These are phyloP conservation scores for Illadopsis cleaveri DNA, from an alignment of 2,113 vertebrate genomes.

Conservation along the genomic window DNA sequence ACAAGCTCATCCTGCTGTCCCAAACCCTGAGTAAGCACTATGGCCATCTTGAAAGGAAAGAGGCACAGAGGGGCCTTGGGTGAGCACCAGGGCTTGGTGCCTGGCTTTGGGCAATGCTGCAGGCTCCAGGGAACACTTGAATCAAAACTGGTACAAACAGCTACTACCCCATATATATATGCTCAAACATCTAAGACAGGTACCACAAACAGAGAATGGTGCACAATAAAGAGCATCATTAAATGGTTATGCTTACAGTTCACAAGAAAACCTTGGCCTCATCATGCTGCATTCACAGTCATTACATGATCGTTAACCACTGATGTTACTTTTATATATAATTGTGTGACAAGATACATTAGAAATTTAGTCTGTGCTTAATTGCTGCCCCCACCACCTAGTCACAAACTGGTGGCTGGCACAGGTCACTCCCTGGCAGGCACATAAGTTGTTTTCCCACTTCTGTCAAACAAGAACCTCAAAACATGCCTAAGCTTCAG, in stretches of 20 bases:
- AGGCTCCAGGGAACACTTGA: neutral
- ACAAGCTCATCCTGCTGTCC: accelerated
- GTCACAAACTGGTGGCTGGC: neutral
- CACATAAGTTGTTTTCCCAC: neutral
- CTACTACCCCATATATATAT: neutral
- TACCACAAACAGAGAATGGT: neutral
- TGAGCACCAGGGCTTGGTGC: neutral
- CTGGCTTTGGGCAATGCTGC: neutral
- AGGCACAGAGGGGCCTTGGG: neutral
- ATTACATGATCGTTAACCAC: neutral
- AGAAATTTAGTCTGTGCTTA: neutral
- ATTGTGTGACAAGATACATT: neutral
- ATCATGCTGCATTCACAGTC: neutral
- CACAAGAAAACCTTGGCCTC: neutral
- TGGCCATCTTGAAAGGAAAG: neutral
- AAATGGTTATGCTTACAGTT: neutral
- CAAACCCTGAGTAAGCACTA: neutral
- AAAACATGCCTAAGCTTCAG: neutral
- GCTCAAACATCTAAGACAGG: neutral
- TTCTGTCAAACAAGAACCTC: neutral
- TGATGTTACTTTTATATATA: neutral
- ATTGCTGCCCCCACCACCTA: neutral
- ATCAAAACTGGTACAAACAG: neutral
- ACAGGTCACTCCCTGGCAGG: neutral
- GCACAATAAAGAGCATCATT: neutral